These are phyloP conservation scores for Nibea coibor DNA, from an alignment of 2,113 vertebrate genomes.

Conservation along the genomic window DNA sequence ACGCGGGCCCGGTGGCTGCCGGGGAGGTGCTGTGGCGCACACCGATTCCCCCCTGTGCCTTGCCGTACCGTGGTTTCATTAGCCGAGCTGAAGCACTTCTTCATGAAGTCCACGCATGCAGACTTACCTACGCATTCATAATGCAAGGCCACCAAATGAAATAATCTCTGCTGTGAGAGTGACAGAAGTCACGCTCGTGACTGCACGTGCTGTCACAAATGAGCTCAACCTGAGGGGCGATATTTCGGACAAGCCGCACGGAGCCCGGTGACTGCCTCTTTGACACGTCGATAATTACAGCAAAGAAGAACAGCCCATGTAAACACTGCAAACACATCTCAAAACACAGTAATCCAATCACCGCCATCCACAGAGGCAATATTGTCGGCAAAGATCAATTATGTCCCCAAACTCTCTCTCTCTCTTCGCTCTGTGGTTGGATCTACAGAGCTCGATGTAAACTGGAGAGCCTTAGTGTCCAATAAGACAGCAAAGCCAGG, in stretches of 20 bases:
- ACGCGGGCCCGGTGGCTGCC: constrained; percentile 50
- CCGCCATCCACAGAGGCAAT: constrained; percentile 44
- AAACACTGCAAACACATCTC: constrained; percentile 54
- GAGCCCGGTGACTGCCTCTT: constrained; percentile 5
- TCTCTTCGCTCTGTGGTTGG: constrained; percentile 12
- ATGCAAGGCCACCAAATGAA: constrained; percentile 35
- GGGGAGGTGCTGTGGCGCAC: constrained; percentile 48
- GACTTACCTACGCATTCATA: constrained; percentile 39
- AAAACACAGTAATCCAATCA: constrained; percentile 67
- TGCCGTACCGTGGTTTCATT: constrained; percentile 47
- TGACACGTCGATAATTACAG: constrained; percentile 50
- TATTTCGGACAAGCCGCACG: constrained; percentile 23
- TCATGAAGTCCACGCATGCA: constrained; percentile 31
- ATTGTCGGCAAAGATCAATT: constrained; percentile 56
- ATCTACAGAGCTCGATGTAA: constrained; percentile 54
- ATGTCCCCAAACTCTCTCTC: constrained; percentile 47
- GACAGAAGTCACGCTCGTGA: constrained; percentile 21
- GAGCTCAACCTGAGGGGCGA: constrained; percentile 14
- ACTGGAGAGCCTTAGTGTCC: constrained; percentile 65
- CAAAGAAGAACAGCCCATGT: constrained; percentile 28
- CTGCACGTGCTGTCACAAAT: constrained; percentile 29
- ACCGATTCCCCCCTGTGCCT: constrained; percentile 42
- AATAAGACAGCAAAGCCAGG: constrained; percentile 76
- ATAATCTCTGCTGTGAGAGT: constrained; percentile 18
- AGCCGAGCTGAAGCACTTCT: constrained; percentile 38